phyloP scores from a whole-genome alignment of 35 echinoderm and acorn worm genomes.

The Apostichopus japonicus region DNA sequence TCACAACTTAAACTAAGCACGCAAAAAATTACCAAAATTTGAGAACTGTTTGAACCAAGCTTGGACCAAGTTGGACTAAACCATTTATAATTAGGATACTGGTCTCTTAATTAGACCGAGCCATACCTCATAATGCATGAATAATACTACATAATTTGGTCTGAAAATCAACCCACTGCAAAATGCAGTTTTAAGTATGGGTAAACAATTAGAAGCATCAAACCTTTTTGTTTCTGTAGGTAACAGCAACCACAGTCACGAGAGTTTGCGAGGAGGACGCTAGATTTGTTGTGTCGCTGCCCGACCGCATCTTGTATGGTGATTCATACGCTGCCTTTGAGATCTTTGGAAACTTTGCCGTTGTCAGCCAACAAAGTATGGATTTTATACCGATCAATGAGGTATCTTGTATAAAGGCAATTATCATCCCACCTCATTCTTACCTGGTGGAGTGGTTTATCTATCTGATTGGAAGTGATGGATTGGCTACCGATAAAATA shows the following conservation, averaged over 20 bases:
- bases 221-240: not conserved
- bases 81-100: too few species aligned
- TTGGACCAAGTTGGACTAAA: too few species aligned
- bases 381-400: not conserved
- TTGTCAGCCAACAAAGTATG: not conserved
- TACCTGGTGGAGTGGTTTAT: constrained; percentile 5
- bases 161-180: too few species aligned
- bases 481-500: not conserved
- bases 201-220: too few species aligned
- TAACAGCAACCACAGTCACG: not conserved
- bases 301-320: constrained; percentile 2
- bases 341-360: constrained; percentile 16
- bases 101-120: too few species aligned
- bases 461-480: constrained; percentile 2
- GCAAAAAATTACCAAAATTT: too few species aligned
- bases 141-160: too few species aligned
- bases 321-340: constrained; percentile 1
- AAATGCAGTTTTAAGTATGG: too few species aligned
- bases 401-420: not conserved
- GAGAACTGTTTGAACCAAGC: too few species aligned
- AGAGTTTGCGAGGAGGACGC: not conserved
- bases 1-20: too few species aligned
- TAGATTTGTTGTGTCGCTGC: not conserved
- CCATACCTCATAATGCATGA: too few species aligned
- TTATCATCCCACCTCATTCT: not conserved